Percentiles rank a stretch among this genome's conserved stretches.
These are phyloP conservation scores for Nicator chloris DNA, from an alignment of 2,113 vertebrate species.

Conservation along the genomic window DNA sequence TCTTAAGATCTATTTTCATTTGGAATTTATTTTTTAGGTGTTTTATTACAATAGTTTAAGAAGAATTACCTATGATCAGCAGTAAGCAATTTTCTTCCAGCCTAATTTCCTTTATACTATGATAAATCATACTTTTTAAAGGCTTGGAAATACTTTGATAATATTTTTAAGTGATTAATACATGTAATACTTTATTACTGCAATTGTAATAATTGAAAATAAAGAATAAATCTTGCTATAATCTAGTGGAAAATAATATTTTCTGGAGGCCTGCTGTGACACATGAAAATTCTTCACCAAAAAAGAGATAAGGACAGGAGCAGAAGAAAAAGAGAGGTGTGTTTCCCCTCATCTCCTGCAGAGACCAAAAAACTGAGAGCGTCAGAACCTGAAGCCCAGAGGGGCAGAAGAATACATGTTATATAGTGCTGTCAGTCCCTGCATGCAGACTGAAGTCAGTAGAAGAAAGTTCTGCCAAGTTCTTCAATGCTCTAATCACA, in stretches of 20 bases:
- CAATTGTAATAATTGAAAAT: neutral
- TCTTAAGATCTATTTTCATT: neutral
- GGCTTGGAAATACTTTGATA: neutral
- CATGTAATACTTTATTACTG: neutral
- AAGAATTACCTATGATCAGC: neutral
- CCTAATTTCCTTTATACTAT: neutral
- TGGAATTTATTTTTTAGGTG: neutral
- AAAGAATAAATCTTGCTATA: neutral
- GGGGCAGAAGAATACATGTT: neutral
- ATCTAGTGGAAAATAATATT: neutral
- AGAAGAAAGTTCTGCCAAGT: neutral
- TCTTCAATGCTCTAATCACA: neutral
- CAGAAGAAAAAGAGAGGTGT: neutral
- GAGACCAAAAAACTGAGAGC: neutral
- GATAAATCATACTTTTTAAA: neutral
- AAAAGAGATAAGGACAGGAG: neutral
- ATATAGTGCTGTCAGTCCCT: neutral
- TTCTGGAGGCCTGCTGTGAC: neutral
- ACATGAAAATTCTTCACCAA: neutral
- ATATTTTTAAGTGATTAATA: neutral
- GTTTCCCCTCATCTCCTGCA: neutral
- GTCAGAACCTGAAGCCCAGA: neutral
- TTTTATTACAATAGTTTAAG: neutral
- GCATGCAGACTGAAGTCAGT: neutral
- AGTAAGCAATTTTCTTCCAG: neutral